These are phyloP conservation scores for Athalia circularis DNA, from an alignment of 2,888 invertebrate species.

Conservation along the genomic window DNA sequence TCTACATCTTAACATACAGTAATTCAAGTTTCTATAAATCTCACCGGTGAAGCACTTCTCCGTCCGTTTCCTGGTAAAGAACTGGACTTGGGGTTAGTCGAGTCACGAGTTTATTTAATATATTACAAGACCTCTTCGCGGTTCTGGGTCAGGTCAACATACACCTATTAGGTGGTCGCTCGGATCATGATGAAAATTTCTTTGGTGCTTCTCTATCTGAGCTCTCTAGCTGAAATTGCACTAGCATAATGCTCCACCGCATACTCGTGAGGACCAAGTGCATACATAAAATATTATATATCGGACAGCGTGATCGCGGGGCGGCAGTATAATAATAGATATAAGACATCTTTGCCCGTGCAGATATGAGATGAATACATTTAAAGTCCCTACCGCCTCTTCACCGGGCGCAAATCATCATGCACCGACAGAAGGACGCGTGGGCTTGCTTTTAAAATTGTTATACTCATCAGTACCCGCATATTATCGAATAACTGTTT, in stretches of 20 bases:
- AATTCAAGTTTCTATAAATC: too few species aligned
- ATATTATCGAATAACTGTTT: slow-evolving; percentile 43
- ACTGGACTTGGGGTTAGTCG: slow-evolving; percentile 16
- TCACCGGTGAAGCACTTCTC: too few species aligned
- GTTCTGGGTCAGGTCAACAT: slow-evolving; percentile 24
- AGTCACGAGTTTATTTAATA: slow-evolving; percentile 13
- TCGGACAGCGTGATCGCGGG: not conserved
- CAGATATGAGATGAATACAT: not conserved
- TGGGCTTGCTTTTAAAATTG: slow-evolving; percentile 37
- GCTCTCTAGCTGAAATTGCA: too few species aligned
- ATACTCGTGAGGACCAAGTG: too few species aligned
- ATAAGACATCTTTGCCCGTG: not conserved
- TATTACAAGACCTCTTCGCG: not conserved
- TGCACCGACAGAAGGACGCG: slow-evolving; percentile 2
- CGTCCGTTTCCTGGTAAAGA: too few species aligned
- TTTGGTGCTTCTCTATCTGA: too few species aligned
- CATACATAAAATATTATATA: not conserved
- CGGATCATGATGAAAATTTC: not conserved
- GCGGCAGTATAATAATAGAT: not conserved
- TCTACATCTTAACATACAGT: too few species aligned
- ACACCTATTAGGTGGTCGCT: not conserved
- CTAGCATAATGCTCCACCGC: too few species aligned
- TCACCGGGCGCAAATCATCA: slow-evolving; percentile 9
- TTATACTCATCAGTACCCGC: slow-evolving; percentile 35
- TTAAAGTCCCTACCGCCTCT: not conserved